Evolutionary conservation across 2,888 invertebrate genomes (phyloP).

Genomic region (Muschampia plurimacula): DNA sequence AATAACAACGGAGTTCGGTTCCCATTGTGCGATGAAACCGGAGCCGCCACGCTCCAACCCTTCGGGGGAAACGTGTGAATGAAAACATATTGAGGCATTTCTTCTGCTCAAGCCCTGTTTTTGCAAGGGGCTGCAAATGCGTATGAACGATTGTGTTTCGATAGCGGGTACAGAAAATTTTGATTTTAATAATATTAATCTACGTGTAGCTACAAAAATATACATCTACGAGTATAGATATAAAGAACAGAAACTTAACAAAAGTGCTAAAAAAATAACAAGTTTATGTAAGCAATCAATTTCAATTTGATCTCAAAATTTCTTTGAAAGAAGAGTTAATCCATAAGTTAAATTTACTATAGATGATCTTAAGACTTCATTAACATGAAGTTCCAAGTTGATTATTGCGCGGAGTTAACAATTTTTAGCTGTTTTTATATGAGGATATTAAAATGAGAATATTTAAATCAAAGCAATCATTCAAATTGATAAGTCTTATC

Average conservation of each 20-base stretch:
- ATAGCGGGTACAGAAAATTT: not conserved
- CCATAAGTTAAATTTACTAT: no score
- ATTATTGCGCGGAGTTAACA: no score
- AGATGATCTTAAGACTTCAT: no score
- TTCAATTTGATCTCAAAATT: not conserved
- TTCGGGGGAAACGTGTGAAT: constrained; percentile 54
- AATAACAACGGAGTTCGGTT: constrained; percentile 49
- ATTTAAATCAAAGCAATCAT: no score
- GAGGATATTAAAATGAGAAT: no score
- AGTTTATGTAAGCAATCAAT: not conserved
- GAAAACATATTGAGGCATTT: constrained; percentile 55
- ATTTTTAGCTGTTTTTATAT: no score
- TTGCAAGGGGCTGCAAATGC: constrained; percentile 30
- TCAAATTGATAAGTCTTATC: no score
- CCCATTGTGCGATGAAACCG: constrained; percentile 51
- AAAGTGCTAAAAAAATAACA: not conserved
- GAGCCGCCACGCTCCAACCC: constrained; percentile 47
- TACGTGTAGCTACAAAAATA: not conserved
- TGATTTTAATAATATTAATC: constrained; percentile 6
- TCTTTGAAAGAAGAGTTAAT: no score
- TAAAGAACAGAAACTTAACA: not conserved
- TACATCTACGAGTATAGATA: not conserved
- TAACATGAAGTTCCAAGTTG: no score
- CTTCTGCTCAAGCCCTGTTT: constrained; percentile 41
- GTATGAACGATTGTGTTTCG: constrained; percentile 16